Evolutionary conservation across 2,888 invertebrate genomes (phyloP), one percentile per base, ranked within the genome.

Genomic region (Synanthedon tipuliformis): DNA sequence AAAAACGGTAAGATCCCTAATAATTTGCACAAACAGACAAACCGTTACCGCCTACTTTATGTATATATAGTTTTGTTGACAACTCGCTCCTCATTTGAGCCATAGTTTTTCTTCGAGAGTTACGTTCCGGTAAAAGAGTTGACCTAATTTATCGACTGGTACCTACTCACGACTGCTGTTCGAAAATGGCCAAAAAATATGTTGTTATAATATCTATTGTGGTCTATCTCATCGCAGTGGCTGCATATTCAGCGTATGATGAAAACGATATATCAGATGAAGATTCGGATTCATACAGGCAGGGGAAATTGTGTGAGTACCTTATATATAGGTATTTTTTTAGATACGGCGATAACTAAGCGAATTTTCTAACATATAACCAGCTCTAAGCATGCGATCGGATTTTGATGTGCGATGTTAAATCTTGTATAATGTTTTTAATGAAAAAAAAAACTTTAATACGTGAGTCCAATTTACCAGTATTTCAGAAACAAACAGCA

Each of bases 11-110:
- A 68, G 71, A 75, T 59, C 73, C 74, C 64, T 78, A 80, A 84
- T 74, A 64, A 53, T 64, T 78, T 73, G 53, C 65, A 68, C 78
- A 83, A 83, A 85, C 68, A 82, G 40, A 59, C 52, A 53, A 34
- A 81, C 86, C 85, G 86, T 85, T 85, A 86, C 65, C 60, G 66
- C 70, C 71, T 58, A 82, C 73, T 69, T 81, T 82, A 85, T 82
- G 81, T 73, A 81, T 70, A 69, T 60, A 66, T 62, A 69, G 62
- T 63, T 60, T 61, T 34, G 34, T 34, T 34, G 34, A 57, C 67
- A 69, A 55, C 53, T 55, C 51, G 56, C 59, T 65, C 63, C 69
- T 66, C 77, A 84, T 82, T 83, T 78, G 59, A 55, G 10, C 13
- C 18, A 12, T 23, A 13, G 10, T 23, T 5, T 18, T 23, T 15